Evolutionary conservation across 2,113 vertebrate genomes (phyloP), one percentile per base, ranked within the genome.

Genomic region (Megaleporinus macrocephalus): DNA sequence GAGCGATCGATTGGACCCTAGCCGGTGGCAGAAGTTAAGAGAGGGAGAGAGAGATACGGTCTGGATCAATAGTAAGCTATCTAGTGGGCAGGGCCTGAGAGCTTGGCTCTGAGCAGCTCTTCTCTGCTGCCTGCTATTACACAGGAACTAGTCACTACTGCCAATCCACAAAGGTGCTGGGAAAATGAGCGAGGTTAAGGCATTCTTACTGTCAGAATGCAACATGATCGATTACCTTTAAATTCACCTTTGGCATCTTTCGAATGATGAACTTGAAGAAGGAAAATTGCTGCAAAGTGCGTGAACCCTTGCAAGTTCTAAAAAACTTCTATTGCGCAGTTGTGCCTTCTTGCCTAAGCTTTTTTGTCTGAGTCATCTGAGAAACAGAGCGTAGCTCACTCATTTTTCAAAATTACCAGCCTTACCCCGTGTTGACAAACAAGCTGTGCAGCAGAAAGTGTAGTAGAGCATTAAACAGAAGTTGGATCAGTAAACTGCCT

Each of bases 41-140:
- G 33, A 55, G 66, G 57, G 57, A 80, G 44, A 1, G 24, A 78
- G 71, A 85, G 55, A 78, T 68, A 75, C 24, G 61, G 44, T 71
- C 29, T 75, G 63, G 80, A 86, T 86, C 81, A 62, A 86, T 86
- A 83, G 53, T 5, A 68, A 76, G 49, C 79, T 76, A 77, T 86
- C 81, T 73, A 27, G 72, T 70, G 55, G 71, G 69, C 79, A 33
- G 68, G 36, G 49, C 59, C 76, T 44, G 41, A 66, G 72, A 62
- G 70, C n/a, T 63, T 53, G 41, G 53, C 62, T 82, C 70, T 62
- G 36, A 65, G 12, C 79, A 44, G 80, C 27, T 81, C 49, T 47
- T 55, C 22, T 77, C 66, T 30, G 33, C 27, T 49, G 74, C 66
- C 72, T 68, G 61, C 81, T 55, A 78, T 73, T 55, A 83, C 61